Base-by-base conservation (phyloP, 2,113 vertebrate genomes). In the Cranoglanis bouderius region DNA sequence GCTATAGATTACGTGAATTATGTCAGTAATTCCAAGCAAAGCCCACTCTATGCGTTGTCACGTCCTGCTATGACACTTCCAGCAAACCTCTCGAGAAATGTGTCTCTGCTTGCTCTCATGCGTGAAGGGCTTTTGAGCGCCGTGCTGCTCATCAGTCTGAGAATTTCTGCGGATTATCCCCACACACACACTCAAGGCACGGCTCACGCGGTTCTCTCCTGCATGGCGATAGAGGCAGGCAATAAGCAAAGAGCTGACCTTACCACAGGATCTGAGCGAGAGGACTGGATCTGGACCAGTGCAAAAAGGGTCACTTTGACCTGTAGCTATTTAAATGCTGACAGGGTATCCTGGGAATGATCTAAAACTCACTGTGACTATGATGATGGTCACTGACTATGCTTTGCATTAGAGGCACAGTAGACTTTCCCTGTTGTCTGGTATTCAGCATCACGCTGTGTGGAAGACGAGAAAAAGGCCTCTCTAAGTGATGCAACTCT, bases 131-230 rank as follows among this genome's bases (percentile, higher is more conserved):
- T 91, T 92, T 87, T 91, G 91, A 94, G 94, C 92, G 90, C 93
- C 91, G 90, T 90, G 93, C 93, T 94, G 92, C 87, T 86, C 91
- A 93, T 93, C 94, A 93, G 93, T 90, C 92, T 91, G 94, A 92
- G 93, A 88, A 91, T 95, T 95, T 94, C 90, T 86, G 90, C 92
- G 92, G 94, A 94, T 95, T 94, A 95, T 90, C 91, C 88, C 85
- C 88, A 82, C 90, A 53, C n/a, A 83, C n/a, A 32, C 85, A 57
- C 83, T 81, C 74, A 0, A 84, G 55, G 70, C 88, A 85, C 61
- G 74, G 75, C 75, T 55, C 43, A 55, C n/a, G 43, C 29, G 81
- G 61, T 83, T 83, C 81, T 83, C 24, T 61, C 81, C 55, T 83
- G 81, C 57, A 61, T 61, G 55, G 35, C 43, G 57, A 83, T 61